These are phyloP conservation scores for Oenanthe oenanthe DNA, from an alignment of 2,113 vertebrate species.

Conservation along the genomic window DNA sequence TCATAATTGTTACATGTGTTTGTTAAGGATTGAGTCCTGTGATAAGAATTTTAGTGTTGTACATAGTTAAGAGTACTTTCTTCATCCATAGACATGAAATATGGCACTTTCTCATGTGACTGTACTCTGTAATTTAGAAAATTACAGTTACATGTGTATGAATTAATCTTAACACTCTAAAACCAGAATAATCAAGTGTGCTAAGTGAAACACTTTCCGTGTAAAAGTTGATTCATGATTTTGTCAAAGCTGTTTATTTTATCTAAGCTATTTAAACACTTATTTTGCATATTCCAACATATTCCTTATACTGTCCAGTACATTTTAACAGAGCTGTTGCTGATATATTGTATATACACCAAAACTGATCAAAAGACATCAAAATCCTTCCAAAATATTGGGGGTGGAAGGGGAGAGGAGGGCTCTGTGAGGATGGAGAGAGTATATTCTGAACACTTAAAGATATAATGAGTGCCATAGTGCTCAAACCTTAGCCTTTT, in stretches of 20 bases:
- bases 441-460: neutral
- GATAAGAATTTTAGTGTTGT: neutral
- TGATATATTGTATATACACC: neutral
- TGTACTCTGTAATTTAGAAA: neutral
- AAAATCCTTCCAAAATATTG: neutral
- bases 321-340: neutral
- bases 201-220: neutral
- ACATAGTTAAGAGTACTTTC: neutral
- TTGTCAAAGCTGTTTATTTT: neutral
- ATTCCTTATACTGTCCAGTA: neutral
- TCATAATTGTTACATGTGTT: neutral
- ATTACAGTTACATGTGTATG: neutral
- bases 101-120: neutral
- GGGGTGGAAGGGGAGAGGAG: too few species aligned
- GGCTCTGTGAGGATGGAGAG: neutral
- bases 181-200: neutral
- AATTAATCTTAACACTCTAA: neutral
- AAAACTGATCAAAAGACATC: neutral
- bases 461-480: neutral
- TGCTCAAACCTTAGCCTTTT: neutral
- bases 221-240: neutral
- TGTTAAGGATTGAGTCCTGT: neutral
- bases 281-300: neutral
- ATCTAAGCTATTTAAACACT: neutral
- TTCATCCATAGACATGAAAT: neutral